Evolutionary conservation across 2,797 vertebrate species (phyloP).

Genomic region (Hylomyscus alleni): DNA sequence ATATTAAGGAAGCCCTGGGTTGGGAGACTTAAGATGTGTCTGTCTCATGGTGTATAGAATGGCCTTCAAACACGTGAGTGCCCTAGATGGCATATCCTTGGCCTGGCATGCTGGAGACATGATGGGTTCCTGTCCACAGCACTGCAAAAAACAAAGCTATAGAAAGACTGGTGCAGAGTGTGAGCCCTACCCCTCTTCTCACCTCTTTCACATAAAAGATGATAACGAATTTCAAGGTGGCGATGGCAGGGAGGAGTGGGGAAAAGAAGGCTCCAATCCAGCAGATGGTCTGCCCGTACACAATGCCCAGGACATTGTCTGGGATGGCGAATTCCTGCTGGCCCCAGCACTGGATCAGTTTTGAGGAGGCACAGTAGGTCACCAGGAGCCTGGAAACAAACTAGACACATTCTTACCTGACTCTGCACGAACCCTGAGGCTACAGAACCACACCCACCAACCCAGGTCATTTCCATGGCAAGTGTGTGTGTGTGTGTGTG

Average conservation of each 20-base stretch:
- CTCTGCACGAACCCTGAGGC: not conserved
- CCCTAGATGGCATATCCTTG: not conserved
- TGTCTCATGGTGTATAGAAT: not conserved
- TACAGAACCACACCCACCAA: not conserved
- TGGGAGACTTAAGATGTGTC: not conserved
- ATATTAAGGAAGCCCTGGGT: not conserved
- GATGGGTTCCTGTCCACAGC: not conserved
- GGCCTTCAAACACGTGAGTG: not conserved
- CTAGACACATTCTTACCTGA: not conserved
- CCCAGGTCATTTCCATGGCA: not conserved
- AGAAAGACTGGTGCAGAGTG: no score
- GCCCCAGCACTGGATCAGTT: constrained; percentile 92
- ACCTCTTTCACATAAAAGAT: constrained; percentile 99
- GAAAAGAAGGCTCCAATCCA: constrained; percentile 98
- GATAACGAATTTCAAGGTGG: constrained; percentile 95
- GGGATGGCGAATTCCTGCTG: constrained; percentile 96
- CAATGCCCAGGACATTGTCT: constrained; percentile 95
- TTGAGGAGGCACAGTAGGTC: constrained; percentile 90
- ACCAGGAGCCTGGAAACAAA: constrained; percentile 92
- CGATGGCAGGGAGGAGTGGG: constrained; percentile 96
- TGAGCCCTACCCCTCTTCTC: not conserved
- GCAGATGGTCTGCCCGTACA: constrained; percentile 98
- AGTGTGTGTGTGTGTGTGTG: not conserved
- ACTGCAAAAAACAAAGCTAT: not conserved
- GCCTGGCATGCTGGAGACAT: not conserved